Percentiles rank a stretch among this genome's conserved stretches.
phyloP scores from a whole-genome alignment of 1,140 invertebrate genomes.

The Oryctes rhinoceros region DNA sequence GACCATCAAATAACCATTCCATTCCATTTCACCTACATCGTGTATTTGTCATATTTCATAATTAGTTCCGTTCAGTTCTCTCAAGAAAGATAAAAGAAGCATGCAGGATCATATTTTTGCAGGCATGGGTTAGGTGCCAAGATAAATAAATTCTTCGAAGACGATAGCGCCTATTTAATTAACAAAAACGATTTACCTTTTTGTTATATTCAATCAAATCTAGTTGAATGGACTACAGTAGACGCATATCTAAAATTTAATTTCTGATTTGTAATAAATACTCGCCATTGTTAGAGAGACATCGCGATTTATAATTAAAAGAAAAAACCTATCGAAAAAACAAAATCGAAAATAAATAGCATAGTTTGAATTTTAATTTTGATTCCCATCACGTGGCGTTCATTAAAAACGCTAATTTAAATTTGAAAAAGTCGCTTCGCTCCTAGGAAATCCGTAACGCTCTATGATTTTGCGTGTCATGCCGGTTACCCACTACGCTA shows the following conservation, averaged over 20 bases:
- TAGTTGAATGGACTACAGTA: background rate
- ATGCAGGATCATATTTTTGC: no score
- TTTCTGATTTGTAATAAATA: background rate
- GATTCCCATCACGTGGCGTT: background rate
- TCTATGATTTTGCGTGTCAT: slow-evolving; percentile 30
- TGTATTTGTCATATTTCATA: no score
- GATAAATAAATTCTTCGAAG: no score
- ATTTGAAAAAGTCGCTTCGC: slow-evolving; percentile 27
- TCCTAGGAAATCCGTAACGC: slow-evolving; percentile 30
- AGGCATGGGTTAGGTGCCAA: no score
- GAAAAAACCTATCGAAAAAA: slow-evolving; percentile 26
- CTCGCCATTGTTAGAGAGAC: background rate
- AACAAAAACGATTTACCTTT: no score
- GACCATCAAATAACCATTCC: no score
- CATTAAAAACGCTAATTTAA: slow-evolving; percentile 37
- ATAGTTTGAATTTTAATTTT: slow-evolving; percentile 24
- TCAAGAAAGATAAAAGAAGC: no score
- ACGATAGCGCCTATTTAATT: no score
- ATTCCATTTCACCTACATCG: no score
- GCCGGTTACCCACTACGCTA: background rate
- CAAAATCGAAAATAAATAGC: background rate
- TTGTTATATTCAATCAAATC: background rate
- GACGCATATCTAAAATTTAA: background rate
- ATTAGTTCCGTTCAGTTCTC: no score
- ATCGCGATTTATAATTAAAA: background rate